Evolutionary conservation across 2,113 vertebrate species (phyloP), one percentile per base, ranked within the genome.

Genomic region (Caranx ignobilis): DNA sequence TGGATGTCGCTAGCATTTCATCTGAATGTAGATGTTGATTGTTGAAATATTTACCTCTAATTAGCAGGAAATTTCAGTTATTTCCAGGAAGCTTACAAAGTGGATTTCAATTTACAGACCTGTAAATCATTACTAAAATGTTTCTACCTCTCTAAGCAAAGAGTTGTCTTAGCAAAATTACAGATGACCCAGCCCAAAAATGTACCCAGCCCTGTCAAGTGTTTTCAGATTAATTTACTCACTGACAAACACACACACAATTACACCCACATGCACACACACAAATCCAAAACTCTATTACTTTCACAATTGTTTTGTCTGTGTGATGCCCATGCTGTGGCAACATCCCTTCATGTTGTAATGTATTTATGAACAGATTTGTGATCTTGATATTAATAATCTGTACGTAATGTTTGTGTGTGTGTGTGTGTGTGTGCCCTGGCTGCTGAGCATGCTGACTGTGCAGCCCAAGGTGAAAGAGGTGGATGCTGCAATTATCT

Each of bases 381-480:
- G 71, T 76, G 31, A 83, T 79, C 32, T 75, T 72, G 79, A 89
- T 87, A 89, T 76, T 55, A 84, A 78, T 86, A 73, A 86, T 87
- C 79, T 50, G 48, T 50, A 6, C 68, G 64, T 52, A 66, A 41
- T 59, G 71, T 72, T 61, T 43, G 39, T 70, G 70, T 59, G 39
- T 63, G 59, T 48, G 56, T 37, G 18, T 79, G 66, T 71, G 71
- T 73, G 54, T 63, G 50, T 57, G 68, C 60, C 64, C 72, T 71
- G 59, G 75, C 71, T 81, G 69, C 41, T 47, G 76, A 85, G 81
- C 62, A 43, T 79, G 84, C 91, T 85, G 89, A 92, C 62, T 88
- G 69, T 85, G 85, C 83, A 84, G 77, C 64, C 55, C 81, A 88
- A 88, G 88, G 88, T 88, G 88, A 92, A 82, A 83, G 9, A 34